These are phyloP conservation scores for Caenorhabditis latens DNA, from an alignment of 1,140 invertebrate species.

Conservation along the genomic window DNA sequence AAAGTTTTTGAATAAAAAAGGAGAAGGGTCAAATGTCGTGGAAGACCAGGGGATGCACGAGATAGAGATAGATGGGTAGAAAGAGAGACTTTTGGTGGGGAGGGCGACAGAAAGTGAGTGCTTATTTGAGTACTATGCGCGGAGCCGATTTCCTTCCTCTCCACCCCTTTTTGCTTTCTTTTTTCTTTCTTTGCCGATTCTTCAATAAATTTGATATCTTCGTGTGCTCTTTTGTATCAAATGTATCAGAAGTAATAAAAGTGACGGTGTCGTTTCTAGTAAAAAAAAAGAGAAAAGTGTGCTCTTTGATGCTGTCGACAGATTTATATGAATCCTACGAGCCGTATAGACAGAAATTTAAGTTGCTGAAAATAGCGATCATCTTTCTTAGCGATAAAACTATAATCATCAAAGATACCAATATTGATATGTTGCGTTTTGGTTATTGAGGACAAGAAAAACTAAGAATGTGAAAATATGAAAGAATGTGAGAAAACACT, in stretches of 20 bases:
- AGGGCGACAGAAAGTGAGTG: constrained; percentile 37
- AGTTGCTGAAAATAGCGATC: too few relatives aligned
- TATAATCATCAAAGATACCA: too few relatives aligned
- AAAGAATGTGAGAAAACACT: too few relatives aligned
- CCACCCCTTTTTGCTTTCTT: constrained; percentile 11
- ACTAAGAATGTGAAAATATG: too few relatives aligned
- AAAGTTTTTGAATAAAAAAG: constrained; percentile 10
- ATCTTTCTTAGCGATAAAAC: too few relatives aligned
- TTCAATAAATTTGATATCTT: constrained; percentile 52
- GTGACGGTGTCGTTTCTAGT: background rate
- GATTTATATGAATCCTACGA: too few relatives aligned
- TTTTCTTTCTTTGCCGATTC: constrained; percentile 19
- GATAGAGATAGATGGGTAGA: constrained; percentile 30
- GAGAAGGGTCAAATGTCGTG: constrained; percentile 14
- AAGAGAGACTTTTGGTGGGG: background rate
- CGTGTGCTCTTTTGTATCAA: constrained; percentile 16
- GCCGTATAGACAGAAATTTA: too few relatives aligned
- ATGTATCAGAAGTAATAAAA: background rate
- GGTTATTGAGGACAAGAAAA: too few relatives aligned
- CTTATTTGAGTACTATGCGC: constrained; percentile 56
- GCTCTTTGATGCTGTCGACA: too few relatives aligned
- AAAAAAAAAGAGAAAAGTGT: background rate
- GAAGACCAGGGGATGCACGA: constrained; percentile 27
- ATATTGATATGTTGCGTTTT: too few relatives aligned
- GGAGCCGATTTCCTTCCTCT: constrained; percentile 42